phyloP scores from a whole-genome alignment of 2,113 vertebrate genomes.

The Podilymbus podiceps region DNA sequence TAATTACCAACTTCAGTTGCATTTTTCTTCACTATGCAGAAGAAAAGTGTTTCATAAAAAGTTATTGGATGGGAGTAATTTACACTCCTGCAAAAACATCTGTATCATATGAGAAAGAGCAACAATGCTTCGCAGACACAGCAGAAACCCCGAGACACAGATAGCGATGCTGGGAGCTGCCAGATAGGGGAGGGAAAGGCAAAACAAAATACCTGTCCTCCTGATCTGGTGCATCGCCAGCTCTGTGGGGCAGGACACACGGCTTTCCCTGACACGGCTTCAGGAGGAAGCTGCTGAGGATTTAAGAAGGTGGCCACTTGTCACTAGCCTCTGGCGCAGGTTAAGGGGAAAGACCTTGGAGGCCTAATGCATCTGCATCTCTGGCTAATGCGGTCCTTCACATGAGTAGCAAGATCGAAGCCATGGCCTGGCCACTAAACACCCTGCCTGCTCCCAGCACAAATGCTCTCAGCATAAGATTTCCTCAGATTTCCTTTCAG shows the following conservation, averaged over 20 bases:
- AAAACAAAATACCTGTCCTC: background rate
- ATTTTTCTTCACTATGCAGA: conserved; percentile 38
- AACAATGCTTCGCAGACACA: background rate
- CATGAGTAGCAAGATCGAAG: background rate
- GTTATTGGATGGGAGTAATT: conserved; percentile 45
- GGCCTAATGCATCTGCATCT: background rate
- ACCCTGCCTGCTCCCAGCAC: background rate
- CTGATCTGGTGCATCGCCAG: background rate
- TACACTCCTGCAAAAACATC: conserved; percentile 16
- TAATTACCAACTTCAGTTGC: conserved; percentile 58
- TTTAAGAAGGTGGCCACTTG: background rate
- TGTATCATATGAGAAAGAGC: background rate
- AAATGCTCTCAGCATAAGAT: background rate
- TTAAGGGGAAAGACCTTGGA: background rate
- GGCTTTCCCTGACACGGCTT: background rate
- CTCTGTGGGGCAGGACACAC: background rate
- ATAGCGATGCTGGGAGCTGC: background rate
- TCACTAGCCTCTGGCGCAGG: background rate
- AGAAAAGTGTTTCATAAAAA: conserved; percentile 31
- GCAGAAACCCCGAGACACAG: background rate
- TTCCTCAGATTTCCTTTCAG: background rate
- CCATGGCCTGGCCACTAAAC: background rate
- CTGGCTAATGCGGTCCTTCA: background rate
- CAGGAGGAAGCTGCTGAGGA: background rate
- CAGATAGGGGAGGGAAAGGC: background rate